These are phyloP conservation scores for Adelges cooleyi DNA, from an alignment of 1,140 invertebrate genomes.

Conservation along the genomic window DNA sequence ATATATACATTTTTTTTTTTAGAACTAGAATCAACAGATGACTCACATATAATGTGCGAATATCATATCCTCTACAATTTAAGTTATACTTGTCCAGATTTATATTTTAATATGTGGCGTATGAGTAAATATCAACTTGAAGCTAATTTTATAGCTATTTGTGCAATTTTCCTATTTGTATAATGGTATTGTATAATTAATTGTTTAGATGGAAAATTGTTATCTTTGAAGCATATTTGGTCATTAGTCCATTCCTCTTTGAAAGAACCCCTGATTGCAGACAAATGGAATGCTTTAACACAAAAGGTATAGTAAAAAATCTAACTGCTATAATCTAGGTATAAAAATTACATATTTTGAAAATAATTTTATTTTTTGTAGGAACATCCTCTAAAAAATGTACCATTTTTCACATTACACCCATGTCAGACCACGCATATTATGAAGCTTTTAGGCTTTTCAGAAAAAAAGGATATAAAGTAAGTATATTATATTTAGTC, in stretches of 20 bases:
- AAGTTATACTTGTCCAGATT: conserved; percentile 8
- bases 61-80: conserved; percentile 10
- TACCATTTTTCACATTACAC: conserved; percentile 5
- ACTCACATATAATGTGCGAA: not conserved
- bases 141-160: not conserved
- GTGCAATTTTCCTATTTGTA: not conserved
- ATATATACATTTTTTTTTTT: too few relatives aligned
- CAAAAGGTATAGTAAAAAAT: not conserved
- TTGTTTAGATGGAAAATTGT: conserved; percentile 19
- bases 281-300: conserved; percentile 12
- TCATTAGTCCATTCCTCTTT: not conserved
- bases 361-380: not conserved
- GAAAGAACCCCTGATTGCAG: not conserved
- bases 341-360: not conserved
- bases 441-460: not conserved
- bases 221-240: conserved; percentile 2
- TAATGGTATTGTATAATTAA: not conserved
- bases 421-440: conserved; percentile 2
- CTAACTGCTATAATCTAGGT: not conserved
- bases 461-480: too few relatives aligned
- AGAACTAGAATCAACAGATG: too few relatives aligned
- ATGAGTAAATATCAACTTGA: too few relatives aligned
- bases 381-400: not conserved
- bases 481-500: too few relatives aligned
- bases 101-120: conserved; percentile 21